Base-by-base conservation (phyloP, 2,888 invertebrate genomes). In the Eurytoma californica region DNA sequence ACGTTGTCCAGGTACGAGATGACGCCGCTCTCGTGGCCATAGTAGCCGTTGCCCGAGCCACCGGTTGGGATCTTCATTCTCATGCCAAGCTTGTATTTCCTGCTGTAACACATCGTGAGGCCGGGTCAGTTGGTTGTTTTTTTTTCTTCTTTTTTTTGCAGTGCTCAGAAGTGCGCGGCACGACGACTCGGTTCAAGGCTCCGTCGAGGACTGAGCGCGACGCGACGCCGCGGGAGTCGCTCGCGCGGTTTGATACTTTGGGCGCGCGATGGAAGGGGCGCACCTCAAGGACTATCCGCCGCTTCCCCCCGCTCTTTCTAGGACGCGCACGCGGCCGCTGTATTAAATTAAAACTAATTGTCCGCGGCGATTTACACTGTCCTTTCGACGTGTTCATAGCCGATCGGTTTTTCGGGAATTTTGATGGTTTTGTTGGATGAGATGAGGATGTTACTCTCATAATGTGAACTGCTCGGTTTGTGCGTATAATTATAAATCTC, bases 31-130 rank as follows among this genome's bases (percentile, higher is more conserved):
- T 91, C 91, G 30, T 90, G 90, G 2, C 90, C 90, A 72, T 90
- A 91, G 81, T 90, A 90, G 49, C 90, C 90, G 82, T 89, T 90
- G 49, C 90, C 90, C 39, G 90, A 89, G 67, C 88, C 88, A 79
- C 85, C 86, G 66, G 84, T 90, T 82, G 90, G 90, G 82, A 90
- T 90, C 88, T 90, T 90, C 90, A 90, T 90, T 89, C 89, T 90
- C 80, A 80, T 80, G 72, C 68, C 80, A 70, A 72, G 18, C 61
- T 72, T 69, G 65, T 70, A 65, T 14, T 75, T 60, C 39, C 39
- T 47, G 58, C 80, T 80, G 58, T 57, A 80, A 80, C 57, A 76
- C 51, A 72, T 73, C 9, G 68, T 28, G n/a, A 9, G 14, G 30
- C 18, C 67, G 53, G 51, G 39, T 39, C 39, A 39, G 39, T 39